Base-by-base conservation (phyloP, 1,140 invertebrate genomes). In the Lepidotrigona ventralis region DNA sequence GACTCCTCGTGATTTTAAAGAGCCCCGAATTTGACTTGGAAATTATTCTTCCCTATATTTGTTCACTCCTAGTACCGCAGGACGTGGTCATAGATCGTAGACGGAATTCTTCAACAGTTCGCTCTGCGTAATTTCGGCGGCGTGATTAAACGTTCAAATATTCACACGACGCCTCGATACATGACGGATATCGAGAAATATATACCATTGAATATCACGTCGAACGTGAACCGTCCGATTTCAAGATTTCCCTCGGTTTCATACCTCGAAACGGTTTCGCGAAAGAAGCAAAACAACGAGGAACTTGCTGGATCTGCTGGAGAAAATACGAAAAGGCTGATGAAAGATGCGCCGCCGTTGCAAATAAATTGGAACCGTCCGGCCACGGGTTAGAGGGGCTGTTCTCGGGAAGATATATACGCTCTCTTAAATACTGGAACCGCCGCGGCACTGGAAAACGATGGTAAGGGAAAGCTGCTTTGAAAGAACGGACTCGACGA, bases 321-420 rank as follows among this genome's bases (percentile, higher is more conserved):
- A 60, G 81, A 75, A 73, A 77, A 72, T 39, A 78, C 80, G 85
- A 86, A 84, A 74, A 84, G 83, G 54, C 46, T 46, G 76, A 85
- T 85, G 83, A 88, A 88, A 88, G 84, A 86, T 88, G 81, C 74
- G 46, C 17, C 60, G 12, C 4, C 39, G 78, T 58, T 83, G 84
- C 78, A 80, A 86, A 88, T 88, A 89, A 88, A 88, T 89, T 83
- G 86, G 33, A 83, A 81, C 54, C 53, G 64, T 83, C 53, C 54
- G 51, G 75, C n/a, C 33, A 63, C 29, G 58, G 56, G 68, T 84
- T 81, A 85, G 73, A 76, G 70, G 54, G 54, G 70, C 68, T 79
- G 64, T 73, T 76, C 39, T 26, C 58, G 19, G 26, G 64, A 80
- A 84, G 64, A 86, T 85, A 86, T 79, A 81, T 82, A 71, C 60